Evolutionary conservation across 1,140 invertebrate genomes (phyloP).

Genomic region (Monomorium pharaonis): DNA sequence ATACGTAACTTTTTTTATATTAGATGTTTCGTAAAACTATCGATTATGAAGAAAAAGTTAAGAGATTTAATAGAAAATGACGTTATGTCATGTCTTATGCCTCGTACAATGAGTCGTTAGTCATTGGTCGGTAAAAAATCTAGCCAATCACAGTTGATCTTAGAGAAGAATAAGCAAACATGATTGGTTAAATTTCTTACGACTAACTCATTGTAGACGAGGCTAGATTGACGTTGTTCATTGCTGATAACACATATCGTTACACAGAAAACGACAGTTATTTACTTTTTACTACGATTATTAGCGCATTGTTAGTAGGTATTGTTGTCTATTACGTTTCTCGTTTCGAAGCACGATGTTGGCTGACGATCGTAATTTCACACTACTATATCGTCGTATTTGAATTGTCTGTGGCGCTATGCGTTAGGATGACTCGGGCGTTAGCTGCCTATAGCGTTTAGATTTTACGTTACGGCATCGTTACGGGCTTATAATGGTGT

Average conservation of each 20-base stretch:
- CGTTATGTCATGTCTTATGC: neutral
- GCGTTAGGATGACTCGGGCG: neutral
- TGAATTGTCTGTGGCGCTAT: neutral
- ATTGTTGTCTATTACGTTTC: neutral
- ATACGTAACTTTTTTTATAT: neutral
- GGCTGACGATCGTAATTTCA: neutral
- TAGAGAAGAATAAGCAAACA: too few relatives aligned
- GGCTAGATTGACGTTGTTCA: neutral
- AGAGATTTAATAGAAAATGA: neutral
- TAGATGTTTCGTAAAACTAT: neutral
- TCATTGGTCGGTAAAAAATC: too few relatives aligned
- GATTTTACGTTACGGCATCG: constrained; percentile 28
- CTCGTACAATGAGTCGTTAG: too few relatives aligned
- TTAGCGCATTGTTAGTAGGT: neutral
- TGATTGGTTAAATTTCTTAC: too few relatives aligned
- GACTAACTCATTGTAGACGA: too few relatives aligned
- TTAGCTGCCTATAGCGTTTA: constrained; percentile 36
- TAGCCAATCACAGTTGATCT: too few relatives aligned
- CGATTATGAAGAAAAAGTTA: neutral
- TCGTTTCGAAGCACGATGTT: neutral
- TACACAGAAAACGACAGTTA: neutral
- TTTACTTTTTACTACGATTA: too few relatives aligned
- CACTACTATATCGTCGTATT: neutral
- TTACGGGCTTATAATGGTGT: constrained; percentile 9
- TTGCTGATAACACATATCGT: neutral